Base-by-base conservation (phyloP, 2,888 invertebrate genomes). In the Patella ulyssiponensis region DNA sequence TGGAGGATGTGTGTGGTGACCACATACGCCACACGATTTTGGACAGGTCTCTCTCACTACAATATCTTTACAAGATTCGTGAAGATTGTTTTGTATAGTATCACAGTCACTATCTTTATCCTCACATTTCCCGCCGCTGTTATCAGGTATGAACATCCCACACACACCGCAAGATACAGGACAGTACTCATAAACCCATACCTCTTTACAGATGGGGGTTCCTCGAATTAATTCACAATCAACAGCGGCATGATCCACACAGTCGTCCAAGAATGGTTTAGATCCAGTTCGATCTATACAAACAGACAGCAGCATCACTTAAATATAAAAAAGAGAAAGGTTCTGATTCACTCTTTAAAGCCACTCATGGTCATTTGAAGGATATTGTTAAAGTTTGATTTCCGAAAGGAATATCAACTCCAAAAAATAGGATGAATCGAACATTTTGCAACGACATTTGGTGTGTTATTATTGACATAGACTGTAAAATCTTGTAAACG, bases 101-200 rank as follows among this genome's bases (percentile, higher is more conserved):
- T 64, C 64, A 14, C 64, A 64, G 2, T 64, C 64, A 15, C 64
- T 64, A 14, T 64, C 23, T 20, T 23, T 20, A 11, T 64, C 64
- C 64, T 12, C 64, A 0, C 64, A 64, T 64, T n/a, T 64, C 7
- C 44, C 44, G 9, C 44, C 44, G 23, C 14, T 23, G 64, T 20
- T 15, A 23, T 64, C 64, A 0, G 64, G 64, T 23, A 23, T 64
- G 11, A 64, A 64, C 64, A 64, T 12, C 23, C 64, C 64, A 64
- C 64, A 64, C 12, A 64, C 20, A 64, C 64, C 64, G 14, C 64
- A 64, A 20, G 64, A 64, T 23, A 64, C 11, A 14, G 64, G 64
- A 64, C 64, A 64, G 11, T 23, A 64, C 64, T 64, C 64, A 14
- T 64, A 64, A 20, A 64, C 64, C 64, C 64, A 64, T 23, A 23